Evolutionary conservation across 2,113 vertebrate genomes (phyloP).

Genomic region (Panthera tigris): DNA sequence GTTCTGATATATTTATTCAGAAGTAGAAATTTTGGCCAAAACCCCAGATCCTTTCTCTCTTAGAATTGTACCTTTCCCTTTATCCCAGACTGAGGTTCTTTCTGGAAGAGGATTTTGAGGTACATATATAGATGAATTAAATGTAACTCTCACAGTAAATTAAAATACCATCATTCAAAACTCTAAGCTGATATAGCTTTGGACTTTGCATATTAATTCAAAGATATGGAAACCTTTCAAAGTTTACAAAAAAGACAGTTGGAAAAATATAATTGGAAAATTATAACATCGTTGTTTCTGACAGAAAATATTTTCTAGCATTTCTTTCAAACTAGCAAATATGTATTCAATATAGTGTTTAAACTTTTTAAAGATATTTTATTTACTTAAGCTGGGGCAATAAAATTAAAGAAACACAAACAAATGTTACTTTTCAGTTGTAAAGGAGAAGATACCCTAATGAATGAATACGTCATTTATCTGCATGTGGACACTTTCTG

Average conservation of each 20-base stretch:
- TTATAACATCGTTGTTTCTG: neutral
- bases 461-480: constrained; percentile 76
- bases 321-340: constrained; percentile 54
- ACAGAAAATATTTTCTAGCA: constrained; percentile 49
- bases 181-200: constrained; percentile 18
- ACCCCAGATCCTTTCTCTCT: constrained; percentile 32
- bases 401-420: constrained; percentile 38
- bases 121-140: constrained; percentile 34
- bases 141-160: constrained; percentile 42
- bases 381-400: constrained; percentile 16
- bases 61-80: constrained; percentile 31
- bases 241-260: constrained; percentile 41
- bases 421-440: constrained; percentile 47
- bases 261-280: constrained; percentile 41
- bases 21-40: constrained; percentile 17
- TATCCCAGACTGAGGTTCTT: neutral
- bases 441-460: constrained; percentile 73
- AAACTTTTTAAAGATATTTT: neutral
- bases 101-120: constrained; percentile 32
- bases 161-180: constrained; percentile 38
- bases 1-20: constrained; percentile 11
- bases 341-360: constrained; percentile 3
- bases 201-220: constrained; percentile 35
- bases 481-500: constrained; percentile 73
- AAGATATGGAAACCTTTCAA: constrained; percentile 45